phyloP scores from a whole-genome alignment of 1,140 invertebrate genomes.

The Drosophila rhopaloa region DNA sequence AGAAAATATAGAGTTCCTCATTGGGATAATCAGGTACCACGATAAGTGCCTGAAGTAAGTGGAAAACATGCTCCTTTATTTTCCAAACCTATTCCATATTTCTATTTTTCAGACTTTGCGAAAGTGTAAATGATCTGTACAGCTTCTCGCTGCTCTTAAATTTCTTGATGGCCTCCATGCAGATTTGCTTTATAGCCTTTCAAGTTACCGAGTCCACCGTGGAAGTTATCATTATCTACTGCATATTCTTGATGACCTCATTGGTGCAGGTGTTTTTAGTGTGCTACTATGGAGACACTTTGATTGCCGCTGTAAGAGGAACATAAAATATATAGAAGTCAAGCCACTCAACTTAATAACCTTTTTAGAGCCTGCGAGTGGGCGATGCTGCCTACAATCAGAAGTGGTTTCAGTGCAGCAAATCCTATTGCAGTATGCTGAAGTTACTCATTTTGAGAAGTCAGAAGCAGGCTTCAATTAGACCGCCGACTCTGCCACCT shows the following conservation, averaged over 20 bases:
- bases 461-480: slow-evolving; percentile 70
- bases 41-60: slow-evolving; percentile 71
- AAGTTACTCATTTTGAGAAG: slow-evolving; percentile 68
- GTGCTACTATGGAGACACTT: slow-evolving; percentile 71
- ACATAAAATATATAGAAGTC: background rate
- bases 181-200: slow-evolving; percentile 81
- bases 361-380: slow-evolving; percentile 59
- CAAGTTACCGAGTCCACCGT: slow-evolving; percentile 72
- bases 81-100: background rate
- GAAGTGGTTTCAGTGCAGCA: slow-evolving; percentile 74
- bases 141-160: slow-evolving; percentile 72
- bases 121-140: slow-evolving; percentile 66
- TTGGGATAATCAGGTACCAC: slow-evolving; percentile 63
- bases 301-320: slow-evolving; percentile 65
- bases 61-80: too few species aligned
- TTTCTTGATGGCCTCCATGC: slow-evolving; percentile 75
- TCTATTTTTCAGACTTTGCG: slow-evolving; percentile 53
- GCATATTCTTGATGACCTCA: slow-evolving; percentile 74
- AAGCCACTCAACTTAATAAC: too few species aligned
- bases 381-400: slow-evolving; percentile 80
- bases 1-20: slow-evolving; percentile 58
- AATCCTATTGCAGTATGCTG: slow-evolving; percentile 60
- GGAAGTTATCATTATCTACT: slow-evolving; percentile 74
- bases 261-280: slow-evolving; percentile 79
- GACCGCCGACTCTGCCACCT: slow-evolving; percentile 74